Evolutionary conservation across 2,888 invertebrate species (phyloP), one percentile per base, ranked within the genome.

Genomic region (Dorcus parallelipipedus): DNA sequence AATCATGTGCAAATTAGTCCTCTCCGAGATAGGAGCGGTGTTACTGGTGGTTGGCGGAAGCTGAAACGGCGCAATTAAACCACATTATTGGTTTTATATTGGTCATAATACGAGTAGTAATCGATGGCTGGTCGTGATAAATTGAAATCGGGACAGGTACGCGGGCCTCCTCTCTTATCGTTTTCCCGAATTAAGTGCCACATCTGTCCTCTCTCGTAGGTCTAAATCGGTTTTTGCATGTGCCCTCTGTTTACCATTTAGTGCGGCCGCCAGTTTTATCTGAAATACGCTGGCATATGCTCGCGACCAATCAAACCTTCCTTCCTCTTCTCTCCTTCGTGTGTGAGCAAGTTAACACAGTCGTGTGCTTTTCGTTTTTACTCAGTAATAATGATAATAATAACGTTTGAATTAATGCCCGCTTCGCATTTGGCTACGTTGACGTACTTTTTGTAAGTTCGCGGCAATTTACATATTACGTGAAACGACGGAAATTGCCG

Each of bases 201-300:
- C 45, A 45, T 45, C 45, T 45, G 45, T 45, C 45, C 45, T 45
- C 45, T 17, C 45, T 45, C 14, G 20, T 20, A 17, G 14, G n/a
- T 20, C 23, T 45, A 45, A 45, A 45, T 45, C 45, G 45, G 20
- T 20, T 10, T 23, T 45, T 45, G 45, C 45, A 23, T 45, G 45
- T 45, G 45, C 45, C 17, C 45, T 23, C 23, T 23, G 45, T 45
- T 45, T 45, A 23, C 45, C 45, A 45, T 45, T 54, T 54, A 54
- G 47, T 54, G 54, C 47, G 47, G 45, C 47, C 54, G 45, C 38
- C 54, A 54, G 54, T 52, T 33, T 33, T 52, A 52, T 54, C 54
- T 45, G 17, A 45, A 45, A 45, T 45, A 20, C 45, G 38, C 47
- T 33, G 54, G 51, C 51, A 51, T 51, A 38, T 51, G 51, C 40